phyloP scores from a whole-genome alignment of 2,113 vertebrate genomes.

The Alligator sinensis region DNA sequence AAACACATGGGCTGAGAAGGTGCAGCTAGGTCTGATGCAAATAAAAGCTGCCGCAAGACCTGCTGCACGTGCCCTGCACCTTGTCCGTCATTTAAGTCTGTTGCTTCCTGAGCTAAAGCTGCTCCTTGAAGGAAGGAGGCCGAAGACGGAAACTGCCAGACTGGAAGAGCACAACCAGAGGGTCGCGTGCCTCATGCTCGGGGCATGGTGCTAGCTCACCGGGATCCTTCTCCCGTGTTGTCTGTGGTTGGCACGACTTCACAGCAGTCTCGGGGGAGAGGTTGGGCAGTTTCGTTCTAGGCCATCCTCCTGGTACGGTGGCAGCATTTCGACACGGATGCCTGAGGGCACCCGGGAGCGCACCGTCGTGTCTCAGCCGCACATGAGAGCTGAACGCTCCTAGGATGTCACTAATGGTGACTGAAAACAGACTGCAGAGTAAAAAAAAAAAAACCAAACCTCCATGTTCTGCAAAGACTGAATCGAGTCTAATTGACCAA shows the following conservation, averaged over 20 bases:
- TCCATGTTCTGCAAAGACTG: neutral
- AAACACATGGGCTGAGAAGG: neutral
- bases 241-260: neutral
- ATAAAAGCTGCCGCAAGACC: neutral
- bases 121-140: neutral
- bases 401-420: accelerated
- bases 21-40: neutral
- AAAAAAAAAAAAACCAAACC: neutral
- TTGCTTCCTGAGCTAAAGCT: neutral
- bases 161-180: neutral
- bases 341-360: neutral
- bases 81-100: neutral
- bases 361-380: neutral
- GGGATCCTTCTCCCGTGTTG: neutral
- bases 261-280: neutral
- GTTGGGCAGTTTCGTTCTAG: neutral
- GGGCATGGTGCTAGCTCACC: neutral
- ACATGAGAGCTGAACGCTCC: accelerated
- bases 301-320: accelerated
- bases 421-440: neutral
- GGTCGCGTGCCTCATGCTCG: neutral
- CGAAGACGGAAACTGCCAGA: neutral
- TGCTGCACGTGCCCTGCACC: neutral
- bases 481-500: neutral
- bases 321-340: neutral